Evolutionary conservation across 2,113 vertebrate genomes (phyloP), one percentile per base, ranked within the genome.

Genomic region (Irena cyanogastra): DNA sequence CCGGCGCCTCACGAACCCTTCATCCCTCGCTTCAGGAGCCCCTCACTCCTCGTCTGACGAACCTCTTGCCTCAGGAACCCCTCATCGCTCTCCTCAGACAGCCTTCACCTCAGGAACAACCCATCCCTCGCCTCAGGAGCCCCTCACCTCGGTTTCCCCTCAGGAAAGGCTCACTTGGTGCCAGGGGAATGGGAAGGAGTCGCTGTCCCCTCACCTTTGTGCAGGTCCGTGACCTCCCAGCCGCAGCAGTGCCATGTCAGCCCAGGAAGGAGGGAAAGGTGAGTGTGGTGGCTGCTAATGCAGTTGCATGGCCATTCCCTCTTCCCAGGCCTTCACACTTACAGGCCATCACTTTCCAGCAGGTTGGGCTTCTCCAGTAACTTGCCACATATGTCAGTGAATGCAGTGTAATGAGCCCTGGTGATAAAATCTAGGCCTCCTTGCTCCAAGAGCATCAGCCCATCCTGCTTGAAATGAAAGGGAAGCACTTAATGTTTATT

Each of bases 401-500:
- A 75, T 78, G 39, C 5, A 6, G 92, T 37, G 61, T 79, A 37
- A 76, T 82, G 70, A 90, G 92, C 70, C 39, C 57, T 0, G 12
- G 65, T 76, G 85, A 83, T 90, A 71, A 93, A 91, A 72, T 85
- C 50, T 27, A 71, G 85, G 75, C 82, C 87, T 91, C 26, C 74
- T 56, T 83, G 41, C 85, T 91, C 66, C 49, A n/a, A 79, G 57
- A 89, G 65, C 85, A 44, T 64, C 90, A 87, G 93, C 83, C 83
- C 80, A 56, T 83, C 80, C 64, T 0, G 15, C 76, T 75, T 81
- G 82, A 86, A 93, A 93, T 90, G 75, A 87, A 78, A 91, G 63
- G 65, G 61, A 93, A 85, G 85, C 87, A 42, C 91, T 94, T 90
- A 81, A 90, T 95, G 94, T 94, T 97, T 96, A 92, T 94, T 95